Conservation (phyloP, 2,797 vertebrate genomes). For the Oreonectes daqikongensis region DNA sequence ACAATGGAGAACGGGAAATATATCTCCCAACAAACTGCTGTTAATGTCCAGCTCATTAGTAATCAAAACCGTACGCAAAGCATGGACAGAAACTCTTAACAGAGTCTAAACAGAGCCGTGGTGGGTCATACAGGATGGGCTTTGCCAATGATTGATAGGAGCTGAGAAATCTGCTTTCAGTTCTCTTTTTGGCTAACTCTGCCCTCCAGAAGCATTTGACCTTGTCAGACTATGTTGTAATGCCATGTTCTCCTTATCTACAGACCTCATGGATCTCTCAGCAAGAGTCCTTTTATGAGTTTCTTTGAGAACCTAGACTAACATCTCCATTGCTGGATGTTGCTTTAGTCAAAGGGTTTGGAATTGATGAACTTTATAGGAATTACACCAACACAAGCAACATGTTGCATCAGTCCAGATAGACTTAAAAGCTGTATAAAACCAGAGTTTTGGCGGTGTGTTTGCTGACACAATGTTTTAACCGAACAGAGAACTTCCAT, state of each 20-base stretch:
- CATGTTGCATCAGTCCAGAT: constrained; percentile 26
- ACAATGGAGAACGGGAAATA: neutral
- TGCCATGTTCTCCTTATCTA: constrained; percentile 43
- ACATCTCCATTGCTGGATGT: constrained; percentile 14
- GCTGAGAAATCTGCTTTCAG: constrained; percentile 13
- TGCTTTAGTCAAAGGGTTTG: constrained; percentile 26
- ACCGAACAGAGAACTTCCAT: neutral
- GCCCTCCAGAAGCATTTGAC: constrained; percentile 48
- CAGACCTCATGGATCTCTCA: constrained; percentile 43
- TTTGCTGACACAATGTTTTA: neutral
- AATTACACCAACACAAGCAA: constrained; percentile 29
- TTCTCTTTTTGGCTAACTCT: constrained; percentile 44
- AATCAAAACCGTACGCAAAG: constrained; percentile 17
- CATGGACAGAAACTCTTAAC: neutral
- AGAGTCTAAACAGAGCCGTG: neutral
- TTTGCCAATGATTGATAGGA: constrained; percentile 12
- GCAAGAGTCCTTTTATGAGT: constrained; percentile 16
- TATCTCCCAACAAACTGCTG: neutral
- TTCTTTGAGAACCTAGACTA: constrained; percentile 17
- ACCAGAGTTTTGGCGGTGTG: constrained; percentile 15
- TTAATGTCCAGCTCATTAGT: constrained; percentile 14
- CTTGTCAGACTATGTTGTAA: constrained; percentile 45
- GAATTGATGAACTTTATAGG: constrained; percentile 27
- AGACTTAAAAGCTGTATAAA: constrained; percentile 23
- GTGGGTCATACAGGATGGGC: constrained; percentile 14